phyloP scores from a whole-genome alignment of 2,888 invertebrate genomes.

The Kryphioiulus occultus region DNA sequence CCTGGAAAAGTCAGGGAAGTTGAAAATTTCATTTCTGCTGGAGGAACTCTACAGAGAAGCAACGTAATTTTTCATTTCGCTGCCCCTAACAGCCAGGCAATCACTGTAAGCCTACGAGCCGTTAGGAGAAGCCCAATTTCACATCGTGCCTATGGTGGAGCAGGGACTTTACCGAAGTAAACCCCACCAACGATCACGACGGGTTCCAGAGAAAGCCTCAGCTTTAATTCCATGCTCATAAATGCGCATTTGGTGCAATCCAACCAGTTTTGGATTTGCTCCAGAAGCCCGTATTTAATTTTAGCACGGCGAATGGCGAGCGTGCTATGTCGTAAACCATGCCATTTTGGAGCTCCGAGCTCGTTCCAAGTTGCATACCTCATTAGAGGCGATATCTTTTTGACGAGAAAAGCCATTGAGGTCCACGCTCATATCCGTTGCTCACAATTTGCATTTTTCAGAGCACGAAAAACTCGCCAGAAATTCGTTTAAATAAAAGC shows the following conservation, averaged over 20 bases:
- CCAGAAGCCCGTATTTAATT: not conserved
- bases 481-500: conserved; percentile 35
- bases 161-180: too few relatives aligned
- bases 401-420: conserved; percentile 28
- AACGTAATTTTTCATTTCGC: too few relatives aligned
- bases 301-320: not conserved
- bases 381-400: conserved; percentile 1
- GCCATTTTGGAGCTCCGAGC: too few relatives aligned
- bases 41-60: too few relatives aligned
- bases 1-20: too few relatives aligned
- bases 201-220: too few relatives aligned
- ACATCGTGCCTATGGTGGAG: too few relatives aligned
- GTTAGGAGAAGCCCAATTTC: too few relatives aligned
- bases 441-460: not conserved
- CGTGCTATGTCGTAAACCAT: not conserved
- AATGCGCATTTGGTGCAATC: not conserved
- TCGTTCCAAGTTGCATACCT: not conserved
- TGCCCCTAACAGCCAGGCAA: too few relatives aligned
- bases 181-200: too few relatives aligned
- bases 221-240: not conserved
- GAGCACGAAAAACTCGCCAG: not conserved
- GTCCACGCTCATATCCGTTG: not conserved
- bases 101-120: too few relatives aligned
- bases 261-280: not conserved
- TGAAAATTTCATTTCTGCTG: too few relatives aligned